Evolutionary conservation across 2,888 invertebrate genomes (phyloP).

Genomic region (Lasius platythorax): DNA sequence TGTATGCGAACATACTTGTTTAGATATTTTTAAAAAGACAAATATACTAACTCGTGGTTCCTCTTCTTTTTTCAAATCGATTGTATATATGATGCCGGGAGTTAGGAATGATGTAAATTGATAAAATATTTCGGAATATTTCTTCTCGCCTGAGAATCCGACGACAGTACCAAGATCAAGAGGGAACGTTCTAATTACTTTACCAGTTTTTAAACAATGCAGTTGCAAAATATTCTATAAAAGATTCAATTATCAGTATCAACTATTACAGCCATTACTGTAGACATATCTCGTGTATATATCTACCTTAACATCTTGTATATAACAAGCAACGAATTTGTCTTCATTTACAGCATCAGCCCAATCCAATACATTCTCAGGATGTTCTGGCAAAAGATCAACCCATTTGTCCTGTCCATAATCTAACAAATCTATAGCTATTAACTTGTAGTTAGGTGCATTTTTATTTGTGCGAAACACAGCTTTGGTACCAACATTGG

Average conservation of each 20-base stretch:
- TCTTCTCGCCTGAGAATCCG: constrained; percentile 94
- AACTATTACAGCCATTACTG: constrained; percentile 23
- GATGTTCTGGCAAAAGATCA: constrained; percentile 94
- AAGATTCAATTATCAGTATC: background rate
- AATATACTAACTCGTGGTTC: constrained; percentile 78
- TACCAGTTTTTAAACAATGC: constrained; percentile 91
- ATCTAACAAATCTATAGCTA: constrained; percentile 93
- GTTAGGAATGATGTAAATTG: constrained; percentile 97
- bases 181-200: constrained; percentile 91
- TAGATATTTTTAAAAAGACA: constrained; percentile 38
- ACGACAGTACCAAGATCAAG: constrained; percentile 95
- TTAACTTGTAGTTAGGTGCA: constrained; percentile 96
- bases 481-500: constrained; percentile 93
- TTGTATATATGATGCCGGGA: constrained; percentile 95
- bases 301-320: constrained; percentile 96
- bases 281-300: constrained; percentile 1
- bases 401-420: constrained; percentile 93
- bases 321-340: constrained; percentile 95
- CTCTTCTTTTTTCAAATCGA: constrained; percentile 91
- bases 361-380: constrained; percentile 96
- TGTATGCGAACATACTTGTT: constrained; percentile 5
- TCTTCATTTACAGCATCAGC: constrained; percentile 94
- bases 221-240: constrained; percentile 93
- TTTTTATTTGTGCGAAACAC: constrained; percentile 97
- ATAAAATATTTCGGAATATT: constrained; percentile 96